Percentiles rank a stretch among this genome's conserved stretches.
These are phyloP conservation scores for Clanis bilineata DNA, from an alignment of 2,888 invertebrate species.

Conservation along the genomic window DNA sequence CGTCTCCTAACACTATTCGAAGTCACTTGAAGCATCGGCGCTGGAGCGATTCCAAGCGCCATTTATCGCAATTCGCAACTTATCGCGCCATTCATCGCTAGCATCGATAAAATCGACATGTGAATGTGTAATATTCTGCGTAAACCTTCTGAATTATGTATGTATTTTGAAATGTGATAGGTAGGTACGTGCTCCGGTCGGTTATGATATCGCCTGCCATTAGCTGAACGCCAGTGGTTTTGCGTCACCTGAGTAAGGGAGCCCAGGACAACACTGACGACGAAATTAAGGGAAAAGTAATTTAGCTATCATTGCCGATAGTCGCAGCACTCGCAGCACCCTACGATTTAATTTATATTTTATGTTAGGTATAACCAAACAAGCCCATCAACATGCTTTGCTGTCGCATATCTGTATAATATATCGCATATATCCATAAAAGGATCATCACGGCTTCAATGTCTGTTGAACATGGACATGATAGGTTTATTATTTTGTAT, in stretches of 20 bases:
- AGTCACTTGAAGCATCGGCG: not conserved
- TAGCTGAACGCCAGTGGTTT: not conserved
- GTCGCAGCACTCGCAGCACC: no score
- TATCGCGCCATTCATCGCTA: constrained; percentile 8
- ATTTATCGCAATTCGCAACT: not conserved
- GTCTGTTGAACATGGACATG: no score
- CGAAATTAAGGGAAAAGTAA: no score
- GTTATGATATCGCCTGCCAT: constrained; percentile 4
- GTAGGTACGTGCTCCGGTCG: constrained; percentile 2
- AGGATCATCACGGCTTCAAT: no score
- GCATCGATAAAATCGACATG: not conserved
- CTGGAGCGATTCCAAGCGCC: not conserved
- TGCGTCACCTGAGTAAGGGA: not conserved
- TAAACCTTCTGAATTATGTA: constrained; percentile 9
- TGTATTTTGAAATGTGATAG: constrained; percentile 9
- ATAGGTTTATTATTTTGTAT: no score
- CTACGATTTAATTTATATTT: no score
- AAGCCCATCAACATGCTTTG: no score
- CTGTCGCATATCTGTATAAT: no score
- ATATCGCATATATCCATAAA: no score
- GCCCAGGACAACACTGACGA: not conserved
- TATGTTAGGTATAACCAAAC: no score
- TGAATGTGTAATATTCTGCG: not conserved
- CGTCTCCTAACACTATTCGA: no score
- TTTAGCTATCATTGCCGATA: no score